Evolutionary conservation across 92 coral and sea anemone genomes (phyloP).

Genomic region (Micromussa lordhowensis): DNA sequence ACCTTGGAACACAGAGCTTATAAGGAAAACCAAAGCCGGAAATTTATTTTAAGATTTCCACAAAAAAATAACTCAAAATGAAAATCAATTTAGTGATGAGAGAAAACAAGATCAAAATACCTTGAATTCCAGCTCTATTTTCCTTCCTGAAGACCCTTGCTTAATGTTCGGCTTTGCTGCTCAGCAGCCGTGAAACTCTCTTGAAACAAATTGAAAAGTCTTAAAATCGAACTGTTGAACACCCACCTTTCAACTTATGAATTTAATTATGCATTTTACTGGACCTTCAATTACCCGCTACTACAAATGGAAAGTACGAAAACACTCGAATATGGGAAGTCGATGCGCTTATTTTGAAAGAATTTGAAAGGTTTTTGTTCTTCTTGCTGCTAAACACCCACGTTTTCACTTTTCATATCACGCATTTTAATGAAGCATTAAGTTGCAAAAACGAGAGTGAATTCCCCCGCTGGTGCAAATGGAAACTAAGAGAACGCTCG

Average conservation of each 20-base stretch:
- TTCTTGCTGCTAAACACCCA: not conserved
- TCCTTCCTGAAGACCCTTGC: not conserved
- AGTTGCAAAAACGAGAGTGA: not conserved
- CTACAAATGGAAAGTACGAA: not conserved
- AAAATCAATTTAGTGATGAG: not conserved
- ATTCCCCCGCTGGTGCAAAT: not conserved
- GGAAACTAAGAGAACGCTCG: not conserved
- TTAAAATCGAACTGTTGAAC: not conserved
- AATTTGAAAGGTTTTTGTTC: too few relatives aligned
- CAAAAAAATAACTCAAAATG: not conserved
- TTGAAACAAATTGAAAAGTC: not conserved
- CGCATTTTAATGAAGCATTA: not conserved
- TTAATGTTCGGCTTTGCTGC: not conserved
- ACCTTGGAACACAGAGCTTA: not conserved
- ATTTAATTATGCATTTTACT: not conserved
- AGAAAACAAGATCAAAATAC: not conserved
- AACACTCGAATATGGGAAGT: too few relatives aligned
- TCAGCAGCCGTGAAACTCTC: not conserved
- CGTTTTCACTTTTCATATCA: not conserved
- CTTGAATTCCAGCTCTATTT: not conserved
- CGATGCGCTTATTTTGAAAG: not conserved
- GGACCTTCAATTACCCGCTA: not conserved
- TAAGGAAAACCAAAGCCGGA: not conserved
- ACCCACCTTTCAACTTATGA: not conserved
- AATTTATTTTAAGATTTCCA: not conserved